Conservation (phyloP, 2,113 vertebrate species). For the Carassius auratus region DNA sequence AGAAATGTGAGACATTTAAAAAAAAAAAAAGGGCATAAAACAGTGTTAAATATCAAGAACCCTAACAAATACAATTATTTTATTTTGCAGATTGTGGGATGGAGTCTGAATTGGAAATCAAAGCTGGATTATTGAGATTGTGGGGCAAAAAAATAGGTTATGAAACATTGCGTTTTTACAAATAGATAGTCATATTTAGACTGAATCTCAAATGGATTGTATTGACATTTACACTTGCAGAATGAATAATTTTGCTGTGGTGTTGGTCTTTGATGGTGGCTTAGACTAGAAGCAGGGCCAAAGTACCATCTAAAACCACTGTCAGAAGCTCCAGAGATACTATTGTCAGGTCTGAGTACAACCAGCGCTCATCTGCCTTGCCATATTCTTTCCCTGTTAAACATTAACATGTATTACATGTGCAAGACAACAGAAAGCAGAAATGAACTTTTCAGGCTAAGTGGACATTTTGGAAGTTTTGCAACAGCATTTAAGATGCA, state of each 20-base stretch:
- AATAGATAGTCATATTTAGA: no score
- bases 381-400: conserved; percentile 83
- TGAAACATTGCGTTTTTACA: no score
- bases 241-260: conserved; percentile 55
- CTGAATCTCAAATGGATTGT: no score
- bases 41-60: no score
- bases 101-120: background rate
- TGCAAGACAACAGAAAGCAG: no score
- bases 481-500: no score
- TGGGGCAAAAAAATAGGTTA: no score
- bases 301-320: conserved; percentile 68
- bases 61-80: background rate
- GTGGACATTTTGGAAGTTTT: no score
- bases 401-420: no score
- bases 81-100: background rate
- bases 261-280: conserved; percentile 72
- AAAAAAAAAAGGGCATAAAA: background rate
- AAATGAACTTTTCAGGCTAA: no score
- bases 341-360: conserved; percentile 74
- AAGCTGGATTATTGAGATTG: no score
- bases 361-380: conserved; percentile 80
- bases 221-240: background rate
- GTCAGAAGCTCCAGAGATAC: conserved; percentile 78
- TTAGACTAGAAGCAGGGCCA: conserved; percentile 74
- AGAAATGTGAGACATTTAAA: background rate